These are phyloP conservation scores for Poecilia gillii DNA, from an alignment of 2,797 vertebrate species.

Conservation along the genomic window DNA sequence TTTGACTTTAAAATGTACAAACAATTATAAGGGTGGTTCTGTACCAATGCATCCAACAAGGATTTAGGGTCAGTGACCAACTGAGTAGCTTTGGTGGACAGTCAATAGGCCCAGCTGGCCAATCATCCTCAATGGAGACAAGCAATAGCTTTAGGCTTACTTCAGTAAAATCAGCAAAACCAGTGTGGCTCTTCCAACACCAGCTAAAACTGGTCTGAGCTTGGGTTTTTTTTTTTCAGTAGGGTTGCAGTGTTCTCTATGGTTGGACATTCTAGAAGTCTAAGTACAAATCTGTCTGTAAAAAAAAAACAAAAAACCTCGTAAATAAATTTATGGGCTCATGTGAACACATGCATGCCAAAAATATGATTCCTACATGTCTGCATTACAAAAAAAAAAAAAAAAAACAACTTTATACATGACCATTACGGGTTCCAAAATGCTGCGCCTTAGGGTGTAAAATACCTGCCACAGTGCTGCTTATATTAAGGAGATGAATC, in stretches of 20 bases:
- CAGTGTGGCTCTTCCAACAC: conserved; percentile 3
- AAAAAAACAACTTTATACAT: background rate
- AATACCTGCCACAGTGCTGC: too few relatives aligned
- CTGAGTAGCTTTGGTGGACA: background rate
- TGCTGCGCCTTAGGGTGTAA: background rate
- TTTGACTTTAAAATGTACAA: background rate
- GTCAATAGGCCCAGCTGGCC: background rate
- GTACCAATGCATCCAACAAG: background rate
- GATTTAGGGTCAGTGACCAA: background rate
- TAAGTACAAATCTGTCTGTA: background rate
- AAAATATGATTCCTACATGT: background rate
- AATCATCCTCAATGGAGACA: background rate
- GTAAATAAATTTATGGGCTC: conserved; percentile 5
- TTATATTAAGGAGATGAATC: background rate
- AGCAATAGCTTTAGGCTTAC: background rate
- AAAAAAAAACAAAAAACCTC: background rate
- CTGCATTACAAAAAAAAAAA: background rate
- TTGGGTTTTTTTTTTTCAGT: background rate
- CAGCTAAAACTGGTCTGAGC: conserved; percentile 1
- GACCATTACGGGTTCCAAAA: background rate
- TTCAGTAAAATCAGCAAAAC: conserved; percentile 1
- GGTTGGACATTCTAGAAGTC: background rate
- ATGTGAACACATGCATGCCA: background rate
- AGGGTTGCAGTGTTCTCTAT: background rate
- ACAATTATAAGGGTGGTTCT: background rate